Evolutionary conservation across 1,140 invertebrate species (phyloP), one percentile per base, ranked within the genome.

Genomic region (Xylocopa sonorina): DNA sequence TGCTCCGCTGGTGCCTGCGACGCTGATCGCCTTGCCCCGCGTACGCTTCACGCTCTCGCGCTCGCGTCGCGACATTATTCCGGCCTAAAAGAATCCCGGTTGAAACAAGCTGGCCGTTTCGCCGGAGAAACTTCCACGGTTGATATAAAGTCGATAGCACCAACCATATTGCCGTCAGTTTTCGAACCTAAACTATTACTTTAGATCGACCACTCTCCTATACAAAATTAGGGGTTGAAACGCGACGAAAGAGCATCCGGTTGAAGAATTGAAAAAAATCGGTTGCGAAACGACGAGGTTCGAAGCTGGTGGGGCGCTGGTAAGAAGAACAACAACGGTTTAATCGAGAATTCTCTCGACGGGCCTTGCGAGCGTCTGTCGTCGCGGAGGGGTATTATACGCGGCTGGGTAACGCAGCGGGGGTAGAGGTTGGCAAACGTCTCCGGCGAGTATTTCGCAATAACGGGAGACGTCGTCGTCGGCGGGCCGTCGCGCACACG

Each of bases 371-470:
- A 57, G 27, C 3, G 71, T 38, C 27, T 58, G 29, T 43, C 51
- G n/a, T n/a, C n/a, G n/a, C 21, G 46, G 43, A 14, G 43, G 18
- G 46, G 46, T 53, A 38, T 78, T 60, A 10, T 16, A 43, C 66
- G 55, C 32, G 24, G 57, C 18, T 32, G 29, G 57, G 51, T 24
- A 51, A 53, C 53, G 12, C n/a, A n/a, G n/a, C n/a, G 69, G 41
- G 3, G 16, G 12, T 62, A n/a, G n/a, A n/a, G n/a, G 32, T 60
- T 32, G 66, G 75, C n/a, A 60, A 78, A 60, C 69, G 77, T 78
- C 76, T 78, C 76, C 68, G 55, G 34, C 58, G 77, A 60, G 79
- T 69, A 84, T 80, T 74, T 71, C 69, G 78, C 64, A 80, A 77
- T 78, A 80, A 75, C 53, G 50, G 46, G 12, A 79, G 53, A 73